These are phyloP conservation scores for Polymixis flavicincta DNA, from an alignment of 2,888 invertebrate species.

Conservation along the genomic window DNA sequence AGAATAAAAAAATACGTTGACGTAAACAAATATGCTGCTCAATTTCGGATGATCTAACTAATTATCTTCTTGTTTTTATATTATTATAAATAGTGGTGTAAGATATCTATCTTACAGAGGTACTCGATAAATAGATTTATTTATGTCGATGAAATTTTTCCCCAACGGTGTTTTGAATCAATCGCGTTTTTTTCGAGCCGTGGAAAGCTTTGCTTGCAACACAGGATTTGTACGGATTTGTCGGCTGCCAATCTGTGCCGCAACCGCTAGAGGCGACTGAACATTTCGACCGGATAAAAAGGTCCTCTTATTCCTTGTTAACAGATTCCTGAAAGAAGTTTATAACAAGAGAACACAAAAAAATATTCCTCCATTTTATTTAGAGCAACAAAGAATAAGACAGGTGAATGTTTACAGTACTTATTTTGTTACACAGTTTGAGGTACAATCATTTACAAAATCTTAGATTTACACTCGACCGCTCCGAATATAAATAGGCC, in stretches of 20 bases:
- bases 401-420: constrained; percentile 59
- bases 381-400: constrained; percentile 68
- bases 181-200: constrained; percentile 80
- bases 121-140: constrained; percentile 18
- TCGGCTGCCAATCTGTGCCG: constrained; percentile 83
- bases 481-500: constrained; percentile 54
- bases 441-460: constrained; percentile 59
- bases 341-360: constrained; percentile 67
- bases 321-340: constrained; percentile 79
- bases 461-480: constrained; percentile 64
- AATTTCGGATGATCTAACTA: no score
- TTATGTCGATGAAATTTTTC: constrained; percentile 51
- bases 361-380: constrained; percentile 68
- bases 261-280: constrained; percentile 81
- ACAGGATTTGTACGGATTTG: constrained; percentile 87
- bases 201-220: constrained; percentile 73
- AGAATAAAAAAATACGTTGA: no score
- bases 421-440: constrained; percentile 52
- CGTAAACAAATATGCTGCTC: no score
- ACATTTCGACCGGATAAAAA: constrained; percentile 84
- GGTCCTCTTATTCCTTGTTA: constrained; percentile 82
- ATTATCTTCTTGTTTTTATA: no score
- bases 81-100: no score
- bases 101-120: not conserved
- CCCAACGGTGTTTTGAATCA: constrained; percentile 77